Conservation (phyloP, 2,888 invertebrate species). For the Spisula subtruncata region DNA sequence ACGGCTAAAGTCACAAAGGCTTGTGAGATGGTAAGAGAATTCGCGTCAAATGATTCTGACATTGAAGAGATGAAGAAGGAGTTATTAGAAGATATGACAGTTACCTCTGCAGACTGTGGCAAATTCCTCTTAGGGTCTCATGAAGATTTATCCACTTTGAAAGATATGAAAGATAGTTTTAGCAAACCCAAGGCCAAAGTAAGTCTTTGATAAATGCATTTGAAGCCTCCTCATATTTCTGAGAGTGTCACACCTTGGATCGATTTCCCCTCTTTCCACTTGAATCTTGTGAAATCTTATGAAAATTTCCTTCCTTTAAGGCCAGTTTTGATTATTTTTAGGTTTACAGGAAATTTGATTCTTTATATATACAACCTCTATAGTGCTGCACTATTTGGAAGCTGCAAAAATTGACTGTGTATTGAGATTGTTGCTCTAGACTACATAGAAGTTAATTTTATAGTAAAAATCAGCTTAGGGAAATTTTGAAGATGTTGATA, state of each 20-base stretch:
- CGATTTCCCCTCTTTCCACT: neutral
- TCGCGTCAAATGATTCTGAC: constrained; percentile 40
- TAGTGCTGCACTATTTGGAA: too few relatives aligned
- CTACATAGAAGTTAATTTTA: too few relatives aligned
- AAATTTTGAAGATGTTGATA: too few relatives aligned
- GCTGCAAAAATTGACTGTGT: too few relatives aligned
- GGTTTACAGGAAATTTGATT: too few relatives aligned
- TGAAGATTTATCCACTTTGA: constrained; percentile 42
- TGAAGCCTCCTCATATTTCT: neutral
- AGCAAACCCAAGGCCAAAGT: constrained; percentile 7
- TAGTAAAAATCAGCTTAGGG: too few relatives aligned
- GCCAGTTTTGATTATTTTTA: too few relatives aligned
- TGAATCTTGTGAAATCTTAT: neutral
- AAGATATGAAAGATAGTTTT: constrained; percentile 26
- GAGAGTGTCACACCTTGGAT: neutral
- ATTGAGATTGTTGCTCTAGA: too few relatives aligned
- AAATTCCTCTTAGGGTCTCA: constrained; percentile 47
- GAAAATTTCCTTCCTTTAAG: neutral
- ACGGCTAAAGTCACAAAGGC: constrained; percentile 48
- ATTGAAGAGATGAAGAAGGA: constrained; percentile 54
- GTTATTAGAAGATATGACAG: constrained; percentile 41
- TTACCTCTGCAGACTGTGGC: constrained; percentile 52
- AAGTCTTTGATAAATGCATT: constrained; percentile 17
- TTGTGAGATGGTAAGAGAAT: constrained; percentile 45
- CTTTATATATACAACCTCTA: too few relatives aligned